These are phyloP conservation scores for Tachycineta bicolor DNA, from an alignment of 2,113 vertebrate genomes.

Conservation along the genomic window DNA sequence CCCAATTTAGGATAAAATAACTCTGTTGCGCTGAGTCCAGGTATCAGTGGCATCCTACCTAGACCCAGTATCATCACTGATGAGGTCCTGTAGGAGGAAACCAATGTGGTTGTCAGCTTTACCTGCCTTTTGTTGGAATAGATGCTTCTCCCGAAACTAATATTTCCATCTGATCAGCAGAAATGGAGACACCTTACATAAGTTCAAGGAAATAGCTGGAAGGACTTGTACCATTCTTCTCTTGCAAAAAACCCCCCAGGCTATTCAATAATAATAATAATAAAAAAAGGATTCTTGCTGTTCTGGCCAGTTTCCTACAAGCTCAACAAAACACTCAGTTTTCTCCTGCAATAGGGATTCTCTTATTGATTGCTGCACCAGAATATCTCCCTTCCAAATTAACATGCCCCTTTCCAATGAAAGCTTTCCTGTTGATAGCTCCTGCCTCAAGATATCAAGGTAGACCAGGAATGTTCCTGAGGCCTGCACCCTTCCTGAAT, in stretches of 20 bases:
- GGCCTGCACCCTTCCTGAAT: not conserved
- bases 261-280: not conserved
- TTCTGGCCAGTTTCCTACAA: not conserved
- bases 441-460: not conserved
- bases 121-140: not conserved
- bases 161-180: not conserved
- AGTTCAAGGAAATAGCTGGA: not conserved
- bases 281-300: not conserved
- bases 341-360: not conserved
- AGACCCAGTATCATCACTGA: not conserved
- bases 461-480: not conserved
- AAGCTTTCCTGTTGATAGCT: not conserved
- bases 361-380: not conserved
- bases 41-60: not conserved
- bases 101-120: not conserved
- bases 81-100: not conserved
- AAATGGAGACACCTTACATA: not conserved
- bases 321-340: not conserved
- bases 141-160: not conserved
- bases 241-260: not conserved
- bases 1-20: not conserved
- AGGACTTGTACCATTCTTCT: not conserved
- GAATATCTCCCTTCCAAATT: not conserved
- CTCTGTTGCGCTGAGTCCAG: not conserved
- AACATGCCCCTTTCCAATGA: not conserved